Percentiles rank a stretch among this genome's conserved stretches.
Conservation (phyloP, 2,888 invertebrate genomes). For the Nymphalis urticae region DNA sequence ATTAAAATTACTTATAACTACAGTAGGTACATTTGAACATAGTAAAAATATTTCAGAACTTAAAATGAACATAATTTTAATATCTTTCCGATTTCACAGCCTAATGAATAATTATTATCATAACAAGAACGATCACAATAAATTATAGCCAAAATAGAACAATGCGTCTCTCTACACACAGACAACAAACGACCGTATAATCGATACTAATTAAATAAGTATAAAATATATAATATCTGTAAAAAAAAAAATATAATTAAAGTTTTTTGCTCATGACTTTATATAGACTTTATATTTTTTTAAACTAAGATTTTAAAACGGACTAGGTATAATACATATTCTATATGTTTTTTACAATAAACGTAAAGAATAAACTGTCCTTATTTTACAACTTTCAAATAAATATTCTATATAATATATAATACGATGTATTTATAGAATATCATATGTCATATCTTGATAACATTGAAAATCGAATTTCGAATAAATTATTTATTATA, state of each 20-base stretch:
- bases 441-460: conserved; percentile 2
- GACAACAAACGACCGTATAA: too few relatives aligned
- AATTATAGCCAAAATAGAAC: background rate
- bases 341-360: too few relatives aligned
- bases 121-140: background rate
- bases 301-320: too few relatives aligned
- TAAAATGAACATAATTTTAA: background rate
- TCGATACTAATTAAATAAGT: too few relatives aligned
- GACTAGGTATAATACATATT: too few relatives aligned
- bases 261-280: too few relatives aligned
- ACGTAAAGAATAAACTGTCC: too few relatives aligned
- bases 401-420: background rate
- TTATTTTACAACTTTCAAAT: background rate
- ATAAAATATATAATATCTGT: too few relatives aligned
- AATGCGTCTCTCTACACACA: too few relatives aligned
- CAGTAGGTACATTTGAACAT: background rate
- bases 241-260: too few relatives aligned
- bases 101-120: background rate
- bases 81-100: conserved; percentile 12
- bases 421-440: background rate
- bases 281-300: too few relatives aligned
- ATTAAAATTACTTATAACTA: conserved; percentile 2
- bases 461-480: background rate
- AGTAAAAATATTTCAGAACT: background rate
- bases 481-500: too few relatives aligned